Evolutionary conservation across 64 coral and sea anemone species (phyloP).

Genomic region (Pocillopora verrucosa): DNA sequence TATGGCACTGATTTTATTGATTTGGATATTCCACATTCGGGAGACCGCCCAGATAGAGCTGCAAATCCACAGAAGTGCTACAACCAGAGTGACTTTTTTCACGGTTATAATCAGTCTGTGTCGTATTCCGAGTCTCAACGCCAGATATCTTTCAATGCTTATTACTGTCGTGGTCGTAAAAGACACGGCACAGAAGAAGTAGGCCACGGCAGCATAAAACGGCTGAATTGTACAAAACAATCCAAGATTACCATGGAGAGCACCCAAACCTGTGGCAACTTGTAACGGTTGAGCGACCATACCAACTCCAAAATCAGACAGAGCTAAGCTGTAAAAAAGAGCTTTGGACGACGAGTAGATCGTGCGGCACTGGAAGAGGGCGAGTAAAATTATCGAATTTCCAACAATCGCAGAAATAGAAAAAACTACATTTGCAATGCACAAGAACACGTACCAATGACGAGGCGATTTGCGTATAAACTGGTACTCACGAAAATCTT

Average conservation of each 20-base stretch:
- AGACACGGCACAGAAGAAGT: conserved; percentile 31
- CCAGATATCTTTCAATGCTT: conserved; percentile 56
- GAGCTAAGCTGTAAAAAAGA: conserved; percentile 2
- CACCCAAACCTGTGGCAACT: not conserved
- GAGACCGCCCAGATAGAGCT: not conserved
- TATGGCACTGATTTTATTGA: not conserved
- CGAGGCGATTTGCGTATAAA: conserved; percentile 1
- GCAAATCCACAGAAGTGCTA: not conserved
- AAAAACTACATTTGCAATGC: not conserved
- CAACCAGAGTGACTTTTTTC: not conserved
- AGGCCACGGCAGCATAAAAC: conserved; percentile 9
- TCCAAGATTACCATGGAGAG: not conserved
- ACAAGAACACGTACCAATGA: conserved; percentile 2
- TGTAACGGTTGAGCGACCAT: conserved; percentile 9
- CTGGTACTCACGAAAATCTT: conserved; percentile 25
- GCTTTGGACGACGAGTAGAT: conserved; percentile 17
- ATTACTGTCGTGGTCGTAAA: conserved; percentile 19
- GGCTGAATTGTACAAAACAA: conserved; percentile 10
- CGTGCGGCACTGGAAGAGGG: conserved; percentile 8
- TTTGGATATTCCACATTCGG: not conserved
- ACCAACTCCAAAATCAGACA: conserved; percentile 26
- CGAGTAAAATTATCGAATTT: conserved; percentile 5
- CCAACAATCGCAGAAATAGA: conserved; percentile 15
- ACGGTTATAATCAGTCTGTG: conserved; percentile 15
- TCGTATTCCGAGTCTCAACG: not conserved